Evolutionary conservation across 2,113 vertebrate species (phyloP).

Genomic region (Gavia stellata): DNA sequence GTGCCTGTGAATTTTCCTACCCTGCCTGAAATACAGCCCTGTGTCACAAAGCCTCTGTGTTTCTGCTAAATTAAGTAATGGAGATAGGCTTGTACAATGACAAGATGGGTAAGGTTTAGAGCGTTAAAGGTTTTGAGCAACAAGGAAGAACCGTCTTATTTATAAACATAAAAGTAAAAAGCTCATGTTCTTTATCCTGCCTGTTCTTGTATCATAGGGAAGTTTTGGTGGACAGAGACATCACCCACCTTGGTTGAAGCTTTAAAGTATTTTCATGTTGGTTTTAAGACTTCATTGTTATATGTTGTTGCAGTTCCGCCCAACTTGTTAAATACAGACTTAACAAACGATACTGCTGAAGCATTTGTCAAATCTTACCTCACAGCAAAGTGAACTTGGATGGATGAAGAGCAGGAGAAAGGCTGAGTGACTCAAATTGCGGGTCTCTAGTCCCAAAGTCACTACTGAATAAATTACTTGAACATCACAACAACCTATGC

Average conservation of each 20-base stretch:
- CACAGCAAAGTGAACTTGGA: neutral
- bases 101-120: neutral
- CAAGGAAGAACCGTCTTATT: neutral
- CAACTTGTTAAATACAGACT: neutral
- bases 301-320: neutral
- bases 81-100: neutral
- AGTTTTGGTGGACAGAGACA: neutral
- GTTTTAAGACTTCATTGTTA: neutral
- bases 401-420: neutral
- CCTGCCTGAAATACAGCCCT: neutral
- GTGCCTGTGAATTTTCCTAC: neutral
- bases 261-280: neutral
- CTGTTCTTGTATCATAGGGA: neutral
- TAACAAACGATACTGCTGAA: neutral
- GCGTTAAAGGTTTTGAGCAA: neutral
- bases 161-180: neutral
- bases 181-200: neutral
- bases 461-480: neutral
- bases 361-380: neutral
- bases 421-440: neutral
- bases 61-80: neutral
- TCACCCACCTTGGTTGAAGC: neutral
- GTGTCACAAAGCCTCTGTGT: neutral
- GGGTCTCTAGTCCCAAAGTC: neutral
- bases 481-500: neutral